Evolutionary conservation across 2,113 vertebrate genomes (phyloP), one percentile per base, ranked within the genome.

Genomic region (Anser brachyrhynchus): DNA sequence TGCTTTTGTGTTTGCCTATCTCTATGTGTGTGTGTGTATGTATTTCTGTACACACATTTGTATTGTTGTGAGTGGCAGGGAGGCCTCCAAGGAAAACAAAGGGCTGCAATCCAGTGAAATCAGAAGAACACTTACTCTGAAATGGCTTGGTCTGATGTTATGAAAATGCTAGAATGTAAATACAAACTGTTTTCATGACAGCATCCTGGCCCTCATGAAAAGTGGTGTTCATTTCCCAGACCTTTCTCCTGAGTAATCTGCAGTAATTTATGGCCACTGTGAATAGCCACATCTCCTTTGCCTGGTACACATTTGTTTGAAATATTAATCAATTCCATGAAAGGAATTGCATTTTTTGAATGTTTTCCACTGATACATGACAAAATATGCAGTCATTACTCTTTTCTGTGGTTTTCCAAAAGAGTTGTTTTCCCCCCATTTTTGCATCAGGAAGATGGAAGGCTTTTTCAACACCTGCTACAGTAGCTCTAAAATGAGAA

Each of bases 401-500:
- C 95, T 97, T 95, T 84, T 77, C 93, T 96, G 84, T 84, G 94
- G 91, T 97, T 97, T 97, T 96, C 69, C 95, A 77, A 66, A 74
- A 92, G 77, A 58, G 35, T 54, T 85, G 52, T 76, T 96, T 95
- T 46, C 59, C 72, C 72, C 73, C 87, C 37, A 51, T 95, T 96
- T 93, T 95, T 92, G 72, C 90, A 87, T 76, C 51, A 89, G 83
- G 52, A 92, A 84, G 81, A 66, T 91, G 65, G 87, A 96, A 93
- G 52, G 87, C 31, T 9, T 79, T 97, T 97, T 97, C 94, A 97
- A 92, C 94, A 96, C 97, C 96, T 97, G 92, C 58, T 96, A 90
- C 96, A 58, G 95, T 89, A 96, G 94, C 95, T 95, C 82, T 66
- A 51, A 86, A 93, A 69, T 15, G 81, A 95, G 61, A 87, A 92